Evolutionary conservation across 2,113 vertebrate genomes (phyloP).

Genomic region (Alligator mississippiensis): DNA sequence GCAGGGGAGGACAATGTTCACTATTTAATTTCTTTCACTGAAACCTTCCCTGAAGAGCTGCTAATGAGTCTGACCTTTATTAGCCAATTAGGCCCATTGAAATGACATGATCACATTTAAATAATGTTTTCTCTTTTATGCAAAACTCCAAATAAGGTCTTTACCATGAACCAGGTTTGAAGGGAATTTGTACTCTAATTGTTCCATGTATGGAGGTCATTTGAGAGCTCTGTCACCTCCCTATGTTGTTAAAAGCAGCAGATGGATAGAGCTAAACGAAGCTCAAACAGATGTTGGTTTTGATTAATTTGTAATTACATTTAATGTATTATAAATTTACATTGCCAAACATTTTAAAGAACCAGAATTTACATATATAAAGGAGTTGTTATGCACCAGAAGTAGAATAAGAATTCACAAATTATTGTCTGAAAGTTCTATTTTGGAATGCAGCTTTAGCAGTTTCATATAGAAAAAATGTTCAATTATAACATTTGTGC

Average conservation of each 20-base stretch:
- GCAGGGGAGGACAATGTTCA: constrained; percentile 9
- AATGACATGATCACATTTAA: constrained; percentile 16
- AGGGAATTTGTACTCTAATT: constrained; percentile 17
- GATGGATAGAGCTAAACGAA: neutral
- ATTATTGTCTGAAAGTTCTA: neutral
- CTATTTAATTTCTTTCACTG: constrained; percentile 35
- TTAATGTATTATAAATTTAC: neutral
- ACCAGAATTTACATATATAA: neutral
- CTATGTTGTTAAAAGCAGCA: neutral
- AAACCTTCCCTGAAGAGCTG: constrained; percentile 59
- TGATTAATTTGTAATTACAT: neutral
- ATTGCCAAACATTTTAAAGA: neutral
- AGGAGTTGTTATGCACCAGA: neutral
- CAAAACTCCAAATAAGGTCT: constrained; percentile 8
- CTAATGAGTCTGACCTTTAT: constrained; percentile 74
- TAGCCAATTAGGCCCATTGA: constrained; percentile 65
- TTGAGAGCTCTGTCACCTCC: neutral
- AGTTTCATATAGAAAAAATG: neutral
- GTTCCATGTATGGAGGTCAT: neutral
- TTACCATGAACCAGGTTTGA: constrained; percentile 18
- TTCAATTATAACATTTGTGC: neutral
- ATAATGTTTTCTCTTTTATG: constrained; percentile 34
- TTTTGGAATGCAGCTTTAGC: neutral
- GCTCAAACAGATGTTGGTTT: neutral
- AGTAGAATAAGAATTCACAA: neutral